Conservation (phyloP, 2,113 vertebrate species). For the Galemys pyrenaicus region DNA sequence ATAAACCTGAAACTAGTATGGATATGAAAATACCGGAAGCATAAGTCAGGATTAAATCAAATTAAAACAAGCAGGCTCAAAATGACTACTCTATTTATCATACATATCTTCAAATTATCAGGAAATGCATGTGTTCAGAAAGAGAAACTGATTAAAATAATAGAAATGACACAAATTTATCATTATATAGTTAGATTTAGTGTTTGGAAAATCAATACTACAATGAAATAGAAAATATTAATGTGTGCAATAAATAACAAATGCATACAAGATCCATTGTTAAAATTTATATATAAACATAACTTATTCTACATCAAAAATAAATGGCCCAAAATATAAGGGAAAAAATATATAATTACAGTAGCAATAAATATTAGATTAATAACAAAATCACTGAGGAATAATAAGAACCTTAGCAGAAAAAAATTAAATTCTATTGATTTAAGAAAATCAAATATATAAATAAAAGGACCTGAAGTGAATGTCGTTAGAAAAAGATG, state of each 20-base stretch:
- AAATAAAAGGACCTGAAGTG: not conserved
- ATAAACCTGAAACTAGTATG: not conserved
- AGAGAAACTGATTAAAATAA: not conserved
- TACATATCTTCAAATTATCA: not conserved
- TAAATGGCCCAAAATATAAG: not conserved
- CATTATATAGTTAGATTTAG: not conserved
- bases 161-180: not conserved
- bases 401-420: not conserved
- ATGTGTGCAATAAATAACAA: not conserved
- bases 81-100: not conserved
- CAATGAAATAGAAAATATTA: not conserved
- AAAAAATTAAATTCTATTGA: not conserved
- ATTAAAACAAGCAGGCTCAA: not conserved
- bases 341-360: not conserved
- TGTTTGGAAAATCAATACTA: not conserved
- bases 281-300: not conserved
- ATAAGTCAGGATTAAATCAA: not conserved
- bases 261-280: not conserved
- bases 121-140: not conserved
- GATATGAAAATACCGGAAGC: not conserved
- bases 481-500: not conserved
- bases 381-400: not conserved
- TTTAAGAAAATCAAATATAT: not conserved
- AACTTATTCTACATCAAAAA: not conserved
- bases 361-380: not conserved